Conservation (phyloP, 2,797 vertebrate species). For the Gymnocypris eckloni region DNA sequence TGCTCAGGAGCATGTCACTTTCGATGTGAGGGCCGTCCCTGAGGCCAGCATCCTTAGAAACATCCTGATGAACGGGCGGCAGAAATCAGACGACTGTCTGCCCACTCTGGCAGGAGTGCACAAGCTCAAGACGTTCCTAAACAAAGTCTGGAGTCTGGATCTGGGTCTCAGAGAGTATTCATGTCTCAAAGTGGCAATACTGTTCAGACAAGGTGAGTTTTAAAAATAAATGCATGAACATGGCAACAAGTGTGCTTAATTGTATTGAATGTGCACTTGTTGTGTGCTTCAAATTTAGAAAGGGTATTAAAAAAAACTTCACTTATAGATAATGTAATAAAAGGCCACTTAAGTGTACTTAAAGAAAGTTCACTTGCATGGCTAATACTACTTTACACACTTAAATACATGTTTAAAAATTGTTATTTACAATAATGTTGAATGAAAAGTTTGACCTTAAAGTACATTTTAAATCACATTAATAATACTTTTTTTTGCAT, state of each 20-base stretch:
- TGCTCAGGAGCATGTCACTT: conserved; percentile 80
- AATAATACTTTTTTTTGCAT: not conserved
- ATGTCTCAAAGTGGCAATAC: conserved; percentile 84
- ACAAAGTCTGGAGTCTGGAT: conserved; percentile 82
- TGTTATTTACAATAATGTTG: not conserved
- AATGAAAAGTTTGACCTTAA: not conserved
- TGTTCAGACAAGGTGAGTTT: conserved; percentile 86
- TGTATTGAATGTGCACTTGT: not conserved
- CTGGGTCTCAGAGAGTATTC: conserved; percentile 86
- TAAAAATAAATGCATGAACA: not conserved
- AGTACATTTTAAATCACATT: not conserved
- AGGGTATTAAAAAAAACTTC: not conserved
- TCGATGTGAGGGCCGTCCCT: conserved; percentile 80
- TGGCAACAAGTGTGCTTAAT: not conserved
- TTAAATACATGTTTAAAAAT: not conserved
- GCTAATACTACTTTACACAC: not conserved
- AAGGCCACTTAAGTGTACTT: not conserved
- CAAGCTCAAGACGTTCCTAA: conserved; percentile 78
- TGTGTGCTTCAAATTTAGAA: not conserved
- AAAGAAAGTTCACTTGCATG: not conserved
- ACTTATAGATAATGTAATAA: not conserved
- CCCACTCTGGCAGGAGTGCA: conserved; percentile 72
- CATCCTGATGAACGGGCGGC: conserved; percentile 75
- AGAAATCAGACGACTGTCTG: conserved; percentile 12
- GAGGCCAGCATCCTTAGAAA: conserved; percentile 78